Conservation (phyloP, 2,888 invertebrate species). For the Actias luna region DNA sequence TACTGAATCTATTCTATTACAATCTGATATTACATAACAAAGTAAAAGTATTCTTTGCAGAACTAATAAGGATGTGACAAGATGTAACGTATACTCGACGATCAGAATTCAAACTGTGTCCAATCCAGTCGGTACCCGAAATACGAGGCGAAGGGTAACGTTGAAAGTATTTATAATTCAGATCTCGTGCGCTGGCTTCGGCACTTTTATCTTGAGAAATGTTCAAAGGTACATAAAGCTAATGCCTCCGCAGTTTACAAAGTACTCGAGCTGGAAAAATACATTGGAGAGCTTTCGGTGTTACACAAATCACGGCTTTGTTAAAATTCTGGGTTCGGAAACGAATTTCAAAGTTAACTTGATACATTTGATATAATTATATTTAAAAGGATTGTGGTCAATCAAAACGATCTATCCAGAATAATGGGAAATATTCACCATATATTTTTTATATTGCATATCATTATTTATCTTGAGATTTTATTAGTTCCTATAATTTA, state of each 20-base stretch:
- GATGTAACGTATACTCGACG: conserved; percentile 2
- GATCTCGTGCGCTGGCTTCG: conserved; percentile 36
- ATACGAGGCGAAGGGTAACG: conserved; percentile 15
- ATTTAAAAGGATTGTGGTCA: neutral
- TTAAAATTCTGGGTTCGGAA: neutral
- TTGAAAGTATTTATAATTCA: conserved; percentile 33
- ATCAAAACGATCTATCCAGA: neutral
- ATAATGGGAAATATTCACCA: neutral
- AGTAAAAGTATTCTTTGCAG: neutral
- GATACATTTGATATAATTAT: neutral
- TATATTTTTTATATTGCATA: neutral
- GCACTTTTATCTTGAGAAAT: conserved; percentile 47
- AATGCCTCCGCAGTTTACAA: conserved; percentile 10
- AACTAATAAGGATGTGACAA: conserved; percentile 12
- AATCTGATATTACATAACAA: neutral
- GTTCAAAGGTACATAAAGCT: conserved; percentile 22
- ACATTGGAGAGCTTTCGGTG: neutral
- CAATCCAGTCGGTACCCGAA: conserved; percentile 29
- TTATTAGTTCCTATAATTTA: neutral
- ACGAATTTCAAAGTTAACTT: neutral
- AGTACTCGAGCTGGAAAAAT: conserved; percentile 1
- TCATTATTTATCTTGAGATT: neutral
- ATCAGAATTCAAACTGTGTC: conserved; percentile 36
- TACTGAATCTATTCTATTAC: neutral
- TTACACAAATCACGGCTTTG: conserved; percentile 2